Evolutionary conservation across 2,888 invertebrate genomes (phyloP), one percentile per base, ranked within the genome.

Genomic region (Nomada flava): DNA sequence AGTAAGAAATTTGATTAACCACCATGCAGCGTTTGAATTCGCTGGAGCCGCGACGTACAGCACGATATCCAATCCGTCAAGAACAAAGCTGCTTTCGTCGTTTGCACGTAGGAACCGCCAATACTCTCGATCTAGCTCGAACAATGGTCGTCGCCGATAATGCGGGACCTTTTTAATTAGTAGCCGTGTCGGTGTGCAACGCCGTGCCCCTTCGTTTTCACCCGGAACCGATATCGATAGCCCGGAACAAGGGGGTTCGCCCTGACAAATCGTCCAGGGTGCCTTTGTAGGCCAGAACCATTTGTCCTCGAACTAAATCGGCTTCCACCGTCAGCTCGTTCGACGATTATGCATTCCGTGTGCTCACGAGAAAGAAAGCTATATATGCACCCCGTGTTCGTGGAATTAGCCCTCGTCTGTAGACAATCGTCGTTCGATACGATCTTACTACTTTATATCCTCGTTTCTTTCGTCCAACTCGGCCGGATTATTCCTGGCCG

Each of bases 101-200:
- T 71, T 79, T 65, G 72, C 80, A 59, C 73, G 70, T 67, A 67
- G 83, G 78, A 87, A 87, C 78, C 83, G 2, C 79, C 76, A 75
- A 64, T 79, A 76, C 53, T 75, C 71, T 65, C 84, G 82, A 84
- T 87, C 79, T 67, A 68, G 53, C 36, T 52, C 59, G 86, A 79
- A 87, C 87, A 87, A 87, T 85, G 85, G 74, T 47, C 55, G 23
- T 47, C 52, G 29, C 15, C 69, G 79, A 86, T 84, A 87, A 87
- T 87, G 72, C 83, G 57, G 77, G 57, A 72, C 80, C 82, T 86
- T 87, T 87, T 87, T 87, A 87, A 87, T 87, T 87, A 86, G 84
- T 68, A 73, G 74, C 79, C 15, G 20, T 50, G 53, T 42, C n/a
- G 42, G 55, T 47, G 73, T 13, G 47, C 53, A 71, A 44, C 36